Base-by-base conservation (phyloP, 2,888 invertebrate species). In the Ectobius pallidus region DNA sequence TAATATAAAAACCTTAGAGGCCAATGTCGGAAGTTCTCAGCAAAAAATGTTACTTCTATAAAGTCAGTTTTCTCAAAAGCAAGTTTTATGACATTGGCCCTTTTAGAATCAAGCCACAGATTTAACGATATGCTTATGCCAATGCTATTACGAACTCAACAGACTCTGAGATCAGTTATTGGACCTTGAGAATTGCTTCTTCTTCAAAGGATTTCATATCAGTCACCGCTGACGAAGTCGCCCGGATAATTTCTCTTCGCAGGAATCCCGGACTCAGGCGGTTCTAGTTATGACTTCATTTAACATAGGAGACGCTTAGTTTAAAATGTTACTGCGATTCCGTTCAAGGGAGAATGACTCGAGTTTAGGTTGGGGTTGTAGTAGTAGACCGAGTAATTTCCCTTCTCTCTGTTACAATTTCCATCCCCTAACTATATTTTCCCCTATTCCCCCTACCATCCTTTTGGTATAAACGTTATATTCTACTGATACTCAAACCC, bases 241-340 rank as follows among this genome's bases (percentile, higher is more conserved):
- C 3, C 44, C 2, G 0, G 44, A n/a, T 18, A 44, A 46, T 65
- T 65, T 44, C 44, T 27, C 44, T 65, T 44, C 65, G 44, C 25
- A 44, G 16, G 44, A 30, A 52, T 25, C 65, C 65, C 44, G n/a
- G 25, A 62, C 46, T 46, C 34, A 34, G 25, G 14, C 52, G 52
- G 9, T 52, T n/a, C n/a, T n/a, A 14, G 65, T 65, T 65, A 65
- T 65, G 42, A 44, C 65, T 65, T 44, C 44, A 65, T 65, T 65
- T 65, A 30, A 58, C 58, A 30, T 4, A n/a, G 18, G 58, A 7
- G 30, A 58, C 30, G 58, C 30, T 58, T 30, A 58, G 32, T 58
- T 30, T 58, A 58, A 58, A 58, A 30, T 30, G 58, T 30, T 58
- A 34, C 34, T 34, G 30, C 25, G 25, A 25, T 25, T 52, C 52